phyloP scores from a whole-genome alignment of 2,888 invertebrate species.

The Tachina grossa region DNA sequence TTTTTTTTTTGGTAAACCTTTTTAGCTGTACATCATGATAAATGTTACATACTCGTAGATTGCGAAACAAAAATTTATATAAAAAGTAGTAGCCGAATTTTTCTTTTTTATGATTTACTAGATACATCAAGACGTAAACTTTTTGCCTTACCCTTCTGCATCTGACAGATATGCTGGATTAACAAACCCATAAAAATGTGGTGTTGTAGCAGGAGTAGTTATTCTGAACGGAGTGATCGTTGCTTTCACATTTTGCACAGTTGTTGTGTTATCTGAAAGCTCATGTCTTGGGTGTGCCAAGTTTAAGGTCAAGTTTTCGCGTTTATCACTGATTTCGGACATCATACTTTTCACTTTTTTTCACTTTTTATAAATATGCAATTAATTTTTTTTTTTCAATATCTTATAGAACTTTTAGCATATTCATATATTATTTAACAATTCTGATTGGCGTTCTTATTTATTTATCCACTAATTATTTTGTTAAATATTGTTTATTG shows the following conservation, averaged over 20 bases:
- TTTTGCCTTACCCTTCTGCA: conserved; percentile 50
- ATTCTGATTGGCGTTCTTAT: conserved; percentile 1
- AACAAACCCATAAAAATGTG: conserved; percentile 35
- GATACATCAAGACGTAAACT: neutral
- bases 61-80: too few species aligned
- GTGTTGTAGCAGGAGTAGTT: conserved; percentile 21
- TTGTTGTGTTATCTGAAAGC: neutral
- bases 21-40: too few species aligned
- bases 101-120: neutral
- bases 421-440: conserved; percentile 2
- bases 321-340: conserved; percentile 56
- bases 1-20: too few species aligned
- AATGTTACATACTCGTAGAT: too few species aligned
- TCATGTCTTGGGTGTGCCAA: conserved; percentile 20
- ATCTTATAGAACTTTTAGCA: neutral
- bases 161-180: conserved; percentile 65
- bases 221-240: conserved; percentile 6
- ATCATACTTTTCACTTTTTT: conserved; percentile 42
- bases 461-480: conserved; percentile 1
- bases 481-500: neutral
- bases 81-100: too few species aligned
- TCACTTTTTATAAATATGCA: neutral
- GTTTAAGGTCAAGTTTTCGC: conserved; percentile 36
- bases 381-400: neutral
- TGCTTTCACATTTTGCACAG: neutral